Evolutionary conservation across 2,888 invertebrate species (phyloP).

Genomic region (Gerris lacustris): DNA sequence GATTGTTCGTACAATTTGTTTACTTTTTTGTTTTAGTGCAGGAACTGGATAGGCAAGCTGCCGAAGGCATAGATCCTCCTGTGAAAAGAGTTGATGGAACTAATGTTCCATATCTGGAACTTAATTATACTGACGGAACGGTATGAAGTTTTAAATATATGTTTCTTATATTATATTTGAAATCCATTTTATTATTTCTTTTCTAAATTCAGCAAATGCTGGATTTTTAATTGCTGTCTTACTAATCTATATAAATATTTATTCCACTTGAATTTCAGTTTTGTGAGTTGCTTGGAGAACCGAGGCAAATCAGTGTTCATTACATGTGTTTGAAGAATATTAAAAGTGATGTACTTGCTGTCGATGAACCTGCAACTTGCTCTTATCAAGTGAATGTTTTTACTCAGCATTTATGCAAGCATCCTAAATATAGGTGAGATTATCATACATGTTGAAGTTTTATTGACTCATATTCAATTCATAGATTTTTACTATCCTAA

Average conservation of each 20-base stretch:
- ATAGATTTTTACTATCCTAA: no score
- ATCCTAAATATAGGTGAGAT: conserved; percentile 66
- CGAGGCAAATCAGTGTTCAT: conserved; percentile 64
- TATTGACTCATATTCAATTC: neutral
- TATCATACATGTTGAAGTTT: neutral
- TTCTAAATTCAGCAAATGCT: no score
- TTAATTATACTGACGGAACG: conserved; percentile 80
- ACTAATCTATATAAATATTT: no score
- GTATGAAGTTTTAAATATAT: conserved; percentile 8
- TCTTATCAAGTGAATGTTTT: conserved; percentile 87
- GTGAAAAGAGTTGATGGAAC: conserved; percentile 67
- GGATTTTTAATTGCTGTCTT: no score
- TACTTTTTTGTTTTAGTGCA: conserved; percentile 23
- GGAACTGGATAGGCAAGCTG: conserved; percentile 29
- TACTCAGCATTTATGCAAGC: conserved; percentile 72
- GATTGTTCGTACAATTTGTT: no score
- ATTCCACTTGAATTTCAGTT: conserved; percentile 30
- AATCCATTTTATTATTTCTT: no score
- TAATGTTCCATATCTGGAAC: conserved; percentile 73
- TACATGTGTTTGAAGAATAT: conserved; percentile 84
- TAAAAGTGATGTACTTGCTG: conserved; percentile 80
- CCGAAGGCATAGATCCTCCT: conserved; percentile 24
- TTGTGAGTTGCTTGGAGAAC: conserved; percentile 81
- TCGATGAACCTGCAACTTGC: conserved; percentile 87
- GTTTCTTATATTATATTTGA: no score